Conservation (phyloP, 2,113 vertebrate genomes). For the Hoplias malabaricus region DNA sequence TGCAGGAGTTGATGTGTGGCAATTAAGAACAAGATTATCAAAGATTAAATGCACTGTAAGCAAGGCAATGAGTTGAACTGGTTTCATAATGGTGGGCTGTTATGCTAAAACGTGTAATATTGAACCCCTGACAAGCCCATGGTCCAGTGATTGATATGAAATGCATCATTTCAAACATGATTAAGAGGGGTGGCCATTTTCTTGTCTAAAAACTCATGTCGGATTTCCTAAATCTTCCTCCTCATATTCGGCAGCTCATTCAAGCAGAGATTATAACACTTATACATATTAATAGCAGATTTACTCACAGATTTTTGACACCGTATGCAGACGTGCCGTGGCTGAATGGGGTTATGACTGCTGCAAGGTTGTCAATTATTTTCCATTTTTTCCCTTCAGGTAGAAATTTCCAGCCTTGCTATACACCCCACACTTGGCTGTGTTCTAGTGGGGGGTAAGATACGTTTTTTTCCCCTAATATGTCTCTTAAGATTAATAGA, state of each 20-base stretch:
- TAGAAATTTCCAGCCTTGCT: constrained; percentile 36
- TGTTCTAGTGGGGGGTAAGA: not conserved
- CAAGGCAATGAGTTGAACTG: constrained; percentile 39
- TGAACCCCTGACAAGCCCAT: constrained; percentile 16
- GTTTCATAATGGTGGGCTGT: constrained; percentile 32
- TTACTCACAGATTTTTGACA: constrained; percentile 47
- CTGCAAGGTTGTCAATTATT: constrained; percentile 32
- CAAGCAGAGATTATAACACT: constrained; percentile 51
- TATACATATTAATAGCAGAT: constrained; percentile 57
- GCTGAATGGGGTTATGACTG: constrained; percentile 41
- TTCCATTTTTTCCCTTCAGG: constrained; percentile 35
- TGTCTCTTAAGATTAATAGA: not conserved
- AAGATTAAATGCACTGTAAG: constrained; percentile 38
- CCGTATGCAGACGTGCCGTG: constrained; percentile 23
- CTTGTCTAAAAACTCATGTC: constrained; percentile 45
- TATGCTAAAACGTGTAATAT: constrained; percentile 33
- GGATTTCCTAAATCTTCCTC: constrained; percentile 48
- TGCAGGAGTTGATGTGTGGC: constrained; percentile 20
- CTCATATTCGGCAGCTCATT: constrained; percentile 44
- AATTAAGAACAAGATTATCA: constrained; percentile 48
- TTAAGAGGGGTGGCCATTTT: constrained; percentile 49
- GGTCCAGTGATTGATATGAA: constrained; percentile 40
- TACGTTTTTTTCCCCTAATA: not conserved
- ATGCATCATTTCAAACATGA: constrained; percentile 46
- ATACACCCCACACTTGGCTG: constrained; percentile 39